Percentiles rank a stretch among this genome's conserved stretches.
Evolutionary conservation across 2,797 vertebrate genomes (phyloP).

Genomic region (Lindbergichthys nudifrons): DNA sequence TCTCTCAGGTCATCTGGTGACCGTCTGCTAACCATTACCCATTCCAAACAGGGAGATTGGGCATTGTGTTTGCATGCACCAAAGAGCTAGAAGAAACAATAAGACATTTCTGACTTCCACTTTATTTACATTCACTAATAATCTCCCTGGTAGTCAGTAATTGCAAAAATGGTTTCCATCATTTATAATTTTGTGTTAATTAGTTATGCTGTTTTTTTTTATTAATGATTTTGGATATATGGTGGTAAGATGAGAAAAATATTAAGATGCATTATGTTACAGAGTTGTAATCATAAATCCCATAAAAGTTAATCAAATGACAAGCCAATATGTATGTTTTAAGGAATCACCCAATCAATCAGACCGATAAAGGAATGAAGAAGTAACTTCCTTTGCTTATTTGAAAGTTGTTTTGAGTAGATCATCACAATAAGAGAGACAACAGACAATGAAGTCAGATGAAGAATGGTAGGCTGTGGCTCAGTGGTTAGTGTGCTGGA

Average conservation of each 20-base stretch:
- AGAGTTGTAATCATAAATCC: neutral
- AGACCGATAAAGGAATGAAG: neutral
- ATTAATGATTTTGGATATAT: neutral
- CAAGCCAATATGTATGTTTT: neutral
- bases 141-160: neutral
- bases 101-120: neutral
- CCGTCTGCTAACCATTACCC: slow-evolving; percentile 25
- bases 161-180: neutral
- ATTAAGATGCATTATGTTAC: neutral
- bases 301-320: neutral
- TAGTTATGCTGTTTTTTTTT: neutral
- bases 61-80: slow-evolving; percentile 12
- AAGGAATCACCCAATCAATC: neutral
- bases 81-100: slow-evolving; percentile 12
- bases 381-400: neutral
- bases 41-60: slow-evolving; percentile 13
- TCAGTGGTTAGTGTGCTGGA: too few relatives aligned
- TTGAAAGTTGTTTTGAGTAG: neutral
- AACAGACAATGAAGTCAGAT: slow-evolving; percentile 1
- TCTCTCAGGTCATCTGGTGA: slow-evolving; percentile 32
- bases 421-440: slow-evolving; percentile 11
- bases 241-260: neutral
- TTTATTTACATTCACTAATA: neutral
- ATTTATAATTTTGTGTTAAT: neutral
- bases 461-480: neutral